These are phyloP conservation scores for Coccyzus lansbergi DNA, from an alignment of 2,797 vertebrate species.

Conservation along the genomic window DNA sequence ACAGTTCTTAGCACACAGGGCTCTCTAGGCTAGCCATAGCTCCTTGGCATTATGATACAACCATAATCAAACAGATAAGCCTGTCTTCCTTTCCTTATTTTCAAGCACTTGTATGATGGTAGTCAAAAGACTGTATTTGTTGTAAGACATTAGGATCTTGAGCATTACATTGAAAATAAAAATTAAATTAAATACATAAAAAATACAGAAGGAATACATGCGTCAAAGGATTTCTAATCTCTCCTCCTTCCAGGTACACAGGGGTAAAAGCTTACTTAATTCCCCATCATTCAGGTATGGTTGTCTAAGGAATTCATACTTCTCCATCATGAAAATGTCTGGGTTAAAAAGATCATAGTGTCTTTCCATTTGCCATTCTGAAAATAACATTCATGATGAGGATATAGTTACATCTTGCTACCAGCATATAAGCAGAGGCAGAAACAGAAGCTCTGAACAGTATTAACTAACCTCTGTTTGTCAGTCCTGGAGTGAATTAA, in stretches of 20 bases:
- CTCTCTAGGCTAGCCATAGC: not conserved
- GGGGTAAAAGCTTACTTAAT: not conserved
- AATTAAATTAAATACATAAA: not conserved
- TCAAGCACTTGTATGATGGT: not conserved
- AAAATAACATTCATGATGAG: not conserved
- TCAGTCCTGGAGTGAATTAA: not conserved
- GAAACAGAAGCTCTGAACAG: not conserved
- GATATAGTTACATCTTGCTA: not conserved
- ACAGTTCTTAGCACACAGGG: not conserved
- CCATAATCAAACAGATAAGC: not conserved
- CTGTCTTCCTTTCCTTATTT: not conserved
- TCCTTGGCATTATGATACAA: not conserved
- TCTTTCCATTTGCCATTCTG: not conserved
- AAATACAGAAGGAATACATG: not conserved
- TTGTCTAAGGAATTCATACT: not conserved
- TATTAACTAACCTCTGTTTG: not conserved
- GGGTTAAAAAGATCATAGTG: not conserved
- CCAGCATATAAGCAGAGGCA: not conserved
- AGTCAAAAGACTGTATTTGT: not conserved
- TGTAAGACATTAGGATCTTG: not conserved
- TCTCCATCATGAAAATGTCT: not conserved
- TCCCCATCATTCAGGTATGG: not conserved
- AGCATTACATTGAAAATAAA: not conserved
- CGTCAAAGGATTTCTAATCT: not conserved
- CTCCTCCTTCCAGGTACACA: not conserved